Percentiles rank a stretch among this genome's conserved stretches.
phyloP scores from a whole-genome alignment of 1,140 invertebrate species.

The Phymastichus coffea region DNA sequence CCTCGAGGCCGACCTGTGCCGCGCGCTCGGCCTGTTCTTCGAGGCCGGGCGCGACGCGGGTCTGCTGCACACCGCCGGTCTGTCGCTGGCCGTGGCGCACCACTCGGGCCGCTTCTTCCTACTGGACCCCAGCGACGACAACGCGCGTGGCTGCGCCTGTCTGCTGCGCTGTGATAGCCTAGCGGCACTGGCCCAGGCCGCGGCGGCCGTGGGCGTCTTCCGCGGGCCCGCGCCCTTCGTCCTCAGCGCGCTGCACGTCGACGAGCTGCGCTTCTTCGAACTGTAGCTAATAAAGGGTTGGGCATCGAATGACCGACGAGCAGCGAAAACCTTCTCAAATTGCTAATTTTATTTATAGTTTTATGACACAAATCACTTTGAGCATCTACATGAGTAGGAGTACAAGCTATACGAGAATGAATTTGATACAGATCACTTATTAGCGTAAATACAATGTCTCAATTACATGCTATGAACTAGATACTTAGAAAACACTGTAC shows the following conservation, averaged over 20 bases:
- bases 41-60: constrained; percentile 31
- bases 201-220: constrained; percentile 39
- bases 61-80: constrained; percentile 35
- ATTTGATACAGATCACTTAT: constrained; percentile 59
- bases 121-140: constrained; percentile 40
- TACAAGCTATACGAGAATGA: constrained; percentile 58
- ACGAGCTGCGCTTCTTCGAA: constrained; percentile 41
- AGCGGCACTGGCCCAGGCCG: constrained; percentile 35
- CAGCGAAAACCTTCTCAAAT: constrained; percentile 57
- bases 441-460: constrained; percentile 56
- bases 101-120: constrained; percentile 46
- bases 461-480: constrained; percentile 58
- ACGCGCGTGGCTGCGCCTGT: constrained; percentile 36
- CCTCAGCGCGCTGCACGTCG: constrained; percentile 42
- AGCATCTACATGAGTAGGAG: constrained; percentile 58
- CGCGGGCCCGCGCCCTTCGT: constrained; percentile 41
- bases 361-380: constrained; percentile 59
- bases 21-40: constrained; percentile 33
- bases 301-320: no score
- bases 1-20: constrained; percentile 27
- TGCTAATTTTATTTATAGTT: constrained; percentile 59
- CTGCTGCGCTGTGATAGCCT: constrained; percentile 41
- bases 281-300: not conserved
- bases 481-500: constrained; percentile 60
- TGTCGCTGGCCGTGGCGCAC: constrained; percentile 41